Conservation (phyloP, 2,888 invertebrate species). For the Stenurella melanura region DNA sequence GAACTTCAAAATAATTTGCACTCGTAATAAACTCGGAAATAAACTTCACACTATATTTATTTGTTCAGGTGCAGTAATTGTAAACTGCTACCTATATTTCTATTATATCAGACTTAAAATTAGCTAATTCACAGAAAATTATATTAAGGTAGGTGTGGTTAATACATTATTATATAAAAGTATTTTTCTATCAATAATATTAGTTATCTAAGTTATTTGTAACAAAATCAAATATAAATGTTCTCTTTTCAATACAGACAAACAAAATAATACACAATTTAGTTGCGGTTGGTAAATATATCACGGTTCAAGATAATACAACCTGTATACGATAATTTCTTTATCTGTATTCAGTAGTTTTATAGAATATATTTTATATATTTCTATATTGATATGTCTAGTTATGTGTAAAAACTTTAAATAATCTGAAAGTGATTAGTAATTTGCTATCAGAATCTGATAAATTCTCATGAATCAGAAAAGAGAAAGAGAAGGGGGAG, state of each 20-base stretch:
- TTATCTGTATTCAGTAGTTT: constrained; percentile 37
- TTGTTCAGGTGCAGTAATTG: not conserved
- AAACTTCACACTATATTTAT: not conserved
- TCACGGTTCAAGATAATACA: not conserved
- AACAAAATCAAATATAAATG: constrained; percentile 5
- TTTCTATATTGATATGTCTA: not conserved
- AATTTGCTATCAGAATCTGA: not conserved
- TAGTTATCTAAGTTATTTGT: constrained; percentile 22
- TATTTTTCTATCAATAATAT: not conserved
- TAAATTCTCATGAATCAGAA: no score
- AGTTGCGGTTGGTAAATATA: constrained; percentile 16
- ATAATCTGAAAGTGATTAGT: not conserved
- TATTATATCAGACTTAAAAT: not conserved
- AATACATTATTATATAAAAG: not conserved
- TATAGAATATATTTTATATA: constrained; percentile 1
- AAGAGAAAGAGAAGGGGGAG: no score
- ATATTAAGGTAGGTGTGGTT: not conserved
- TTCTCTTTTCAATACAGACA: not conserved
- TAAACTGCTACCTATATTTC: not conserved
- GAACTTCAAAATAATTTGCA: constrained; percentile 8
- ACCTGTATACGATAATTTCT: not conserved
- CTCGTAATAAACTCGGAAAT: not conserved
- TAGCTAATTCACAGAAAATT: not conserved
- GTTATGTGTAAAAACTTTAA: not conserved
- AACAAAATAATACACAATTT: constrained; percentile 1